phyloP scores from a whole-genome alignment of 2,888 invertebrate genomes.

The Ferrisia virgata region DNA sequence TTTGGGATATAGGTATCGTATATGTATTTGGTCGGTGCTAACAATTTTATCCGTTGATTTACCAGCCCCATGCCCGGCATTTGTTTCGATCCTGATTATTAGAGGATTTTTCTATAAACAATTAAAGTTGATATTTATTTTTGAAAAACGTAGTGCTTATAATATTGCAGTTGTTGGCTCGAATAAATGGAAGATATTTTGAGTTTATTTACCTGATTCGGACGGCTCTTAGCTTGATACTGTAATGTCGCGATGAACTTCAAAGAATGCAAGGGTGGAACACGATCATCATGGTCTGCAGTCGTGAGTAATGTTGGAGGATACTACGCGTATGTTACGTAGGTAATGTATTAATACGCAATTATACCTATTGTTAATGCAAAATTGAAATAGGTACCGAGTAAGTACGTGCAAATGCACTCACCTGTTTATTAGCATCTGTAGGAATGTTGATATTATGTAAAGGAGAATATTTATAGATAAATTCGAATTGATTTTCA shows the following conservation, averaged over 20 bases:
- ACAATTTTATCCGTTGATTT: background rate
- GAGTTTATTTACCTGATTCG: background rate
- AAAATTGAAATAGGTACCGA: too few relatives aligned
- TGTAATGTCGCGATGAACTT: constrained; percentile 66
- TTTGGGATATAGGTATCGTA: too few relatives aligned
- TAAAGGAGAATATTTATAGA: constrained; percentile 85
- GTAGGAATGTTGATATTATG: constrained; percentile 78
- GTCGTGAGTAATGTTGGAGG: constrained; percentile 88
- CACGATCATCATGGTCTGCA: constrained; percentile 97
- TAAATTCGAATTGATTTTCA: constrained; percentile 77
- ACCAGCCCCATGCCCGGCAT: background rate
- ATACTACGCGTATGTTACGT: too few relatives aligned
- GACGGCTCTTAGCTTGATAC: background rate
- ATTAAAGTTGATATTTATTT: too few relatives aligned
- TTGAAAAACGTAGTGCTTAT: too few relatives aligned
- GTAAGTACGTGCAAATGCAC: too few relatives aligned
- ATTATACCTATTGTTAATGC: too few relatives aligned
- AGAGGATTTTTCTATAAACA: background rate
- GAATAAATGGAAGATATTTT: background rate
- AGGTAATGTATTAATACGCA: too few relatives aligned
- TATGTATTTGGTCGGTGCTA: too few relatives aligned
- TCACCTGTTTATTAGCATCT: constrained; percentile 49
- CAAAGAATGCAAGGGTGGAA: constrained; percentile 94
- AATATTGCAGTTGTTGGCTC: background rate
- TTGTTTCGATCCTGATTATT: background rate